Percentiles rank a stretch among this genome's conserved stretches.
Conservation (phyloP, 2,113 vertebrate species). For the Corythornis vintsioides region DNA sequence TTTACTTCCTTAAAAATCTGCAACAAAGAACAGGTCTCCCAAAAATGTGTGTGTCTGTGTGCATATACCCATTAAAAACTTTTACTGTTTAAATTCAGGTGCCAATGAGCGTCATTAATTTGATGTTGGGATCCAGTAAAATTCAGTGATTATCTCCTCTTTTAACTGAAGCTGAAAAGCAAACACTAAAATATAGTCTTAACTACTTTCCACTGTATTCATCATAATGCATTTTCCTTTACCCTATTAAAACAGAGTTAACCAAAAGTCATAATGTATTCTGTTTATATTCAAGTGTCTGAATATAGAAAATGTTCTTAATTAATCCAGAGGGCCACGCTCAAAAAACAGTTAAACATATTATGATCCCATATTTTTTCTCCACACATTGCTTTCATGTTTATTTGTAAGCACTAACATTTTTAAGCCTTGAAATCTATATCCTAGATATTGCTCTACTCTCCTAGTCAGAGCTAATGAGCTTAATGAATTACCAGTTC, state of each 20-base stretch:
- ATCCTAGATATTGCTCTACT: conserved; percentile 60
- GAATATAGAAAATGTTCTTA: conserved; percentile 64
- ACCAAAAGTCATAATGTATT: conserved; percentile 55
- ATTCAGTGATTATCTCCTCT: background rate
- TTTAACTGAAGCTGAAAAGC: background rate
- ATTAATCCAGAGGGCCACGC: conserved; percentile 52
- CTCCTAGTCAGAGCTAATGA: conserved; percentile 61
- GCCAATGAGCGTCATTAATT: background rate
- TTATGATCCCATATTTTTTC: conserved; percentile 54
- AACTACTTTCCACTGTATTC: conserved; percentile 4
- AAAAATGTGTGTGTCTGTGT: background rate
- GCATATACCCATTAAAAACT: rapidly evolving
- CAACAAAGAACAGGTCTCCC: background rate
- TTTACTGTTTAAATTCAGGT: background rate
- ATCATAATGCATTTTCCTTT: conserved; percentile 45
- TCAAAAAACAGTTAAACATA: conserved; percentile 65
- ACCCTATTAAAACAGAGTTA: conserved; percentile 40
- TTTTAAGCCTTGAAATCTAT: conserved; percentile 61
- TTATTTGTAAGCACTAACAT: conserved; percentile 63
- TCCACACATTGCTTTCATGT: conserved; percentile 60
- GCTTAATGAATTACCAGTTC: conserved; percentile 66
- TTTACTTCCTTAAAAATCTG: background rate
- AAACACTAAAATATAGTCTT: conserved; percentile 20
- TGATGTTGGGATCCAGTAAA: background rate
- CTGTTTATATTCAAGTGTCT: conserved; percentile 58